A percentile compares a stretch with the other conserved stretches of the same genome.
These are phyloP conservation scores for Phyllopteryx taeniolatus DNA, from an alignment of 2,113 vertebrate genomes.

Conservation along the genomic window DNA sequence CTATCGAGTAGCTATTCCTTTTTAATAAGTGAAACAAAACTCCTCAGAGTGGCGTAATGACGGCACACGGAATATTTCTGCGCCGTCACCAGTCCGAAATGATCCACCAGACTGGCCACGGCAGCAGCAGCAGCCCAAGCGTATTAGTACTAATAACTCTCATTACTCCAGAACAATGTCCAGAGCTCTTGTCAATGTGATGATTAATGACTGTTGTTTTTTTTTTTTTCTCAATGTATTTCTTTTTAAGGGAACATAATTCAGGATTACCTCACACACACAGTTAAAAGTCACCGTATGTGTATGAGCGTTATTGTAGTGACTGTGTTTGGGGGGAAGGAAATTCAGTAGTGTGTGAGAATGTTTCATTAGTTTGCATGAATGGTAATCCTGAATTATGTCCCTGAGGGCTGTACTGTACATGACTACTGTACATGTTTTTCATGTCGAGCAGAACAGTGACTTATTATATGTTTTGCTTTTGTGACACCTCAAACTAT, in stretches of 20 bases:
- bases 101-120: conserved; percentile 43
- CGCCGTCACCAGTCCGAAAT: conserved; percentile 29
- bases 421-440: no score
- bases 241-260: conserved; percentile 49
- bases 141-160: conserved; percentile 58
- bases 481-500: no score
- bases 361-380: no score
- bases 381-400: no score
- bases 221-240: conserved; percentile 57
- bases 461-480: no score
- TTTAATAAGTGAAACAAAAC: conserved; percentile 34
- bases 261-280: neutral
- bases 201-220: conserved; percentile 68
- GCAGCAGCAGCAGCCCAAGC: conserved; percentile 46
- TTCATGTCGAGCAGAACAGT: no score
- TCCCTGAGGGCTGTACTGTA: no score
- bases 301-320: neutral
- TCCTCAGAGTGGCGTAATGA: neutral
- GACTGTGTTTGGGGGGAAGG: no score
- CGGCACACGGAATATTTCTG: conserved; percentile 21
- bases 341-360: no score
- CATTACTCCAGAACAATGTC: conserved; percentile 64
- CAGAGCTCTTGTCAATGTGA: conserved; percentile 60
- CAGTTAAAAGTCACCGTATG: neutral
- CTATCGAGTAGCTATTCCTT: neutral